Evolutionary conservation across 92 coral and sea anemone genomes (phyloP).

Genomic region (Siderastrea radians): DNA sequence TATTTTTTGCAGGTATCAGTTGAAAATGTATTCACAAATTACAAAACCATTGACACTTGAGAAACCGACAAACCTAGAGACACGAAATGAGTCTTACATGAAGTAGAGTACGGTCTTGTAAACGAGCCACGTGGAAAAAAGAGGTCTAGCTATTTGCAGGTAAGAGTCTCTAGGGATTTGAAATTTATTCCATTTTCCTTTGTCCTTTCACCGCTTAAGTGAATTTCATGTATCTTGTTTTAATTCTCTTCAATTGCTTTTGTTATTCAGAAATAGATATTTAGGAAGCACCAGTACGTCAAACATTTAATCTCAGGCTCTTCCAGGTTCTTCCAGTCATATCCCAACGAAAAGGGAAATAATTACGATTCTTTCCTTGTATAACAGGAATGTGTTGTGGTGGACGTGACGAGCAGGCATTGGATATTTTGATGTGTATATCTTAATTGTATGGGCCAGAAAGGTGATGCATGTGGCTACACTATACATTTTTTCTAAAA

Average conservation of each 20-base stretch:
- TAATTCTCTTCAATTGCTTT: conserved; percentile 19
- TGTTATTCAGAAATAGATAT: conserved; percentile 27
- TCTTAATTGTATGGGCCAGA: not conserved
- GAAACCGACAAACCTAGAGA: not conserved
- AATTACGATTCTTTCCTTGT: no score
- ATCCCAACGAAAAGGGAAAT: no score
- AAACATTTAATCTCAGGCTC: no score
- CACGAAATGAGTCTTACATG: conserved; percentile 16
- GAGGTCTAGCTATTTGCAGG: not conserved
- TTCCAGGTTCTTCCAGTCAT: no score
- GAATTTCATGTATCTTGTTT: not conserved
- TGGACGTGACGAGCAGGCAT: not conserved
- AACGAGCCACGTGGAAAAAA: not conserved
- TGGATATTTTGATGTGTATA: not conserved
- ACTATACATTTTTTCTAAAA: not conserved
- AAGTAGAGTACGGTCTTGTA: not conserved
- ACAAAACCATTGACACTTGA: not conserved
- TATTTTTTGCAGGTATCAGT: not conserved
- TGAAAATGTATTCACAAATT: not conserved
- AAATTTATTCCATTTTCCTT: conserved; percentile 9
- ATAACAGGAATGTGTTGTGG: no score
- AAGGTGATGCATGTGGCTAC: not conserved
- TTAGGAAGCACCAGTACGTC: no score
- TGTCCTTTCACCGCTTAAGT: not conserved
- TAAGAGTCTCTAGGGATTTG: no score